phyloP scores from a whole-genome alignment of 2,888 invertebrate genomes.

The Melangyna quadrimaculata region DNA sequence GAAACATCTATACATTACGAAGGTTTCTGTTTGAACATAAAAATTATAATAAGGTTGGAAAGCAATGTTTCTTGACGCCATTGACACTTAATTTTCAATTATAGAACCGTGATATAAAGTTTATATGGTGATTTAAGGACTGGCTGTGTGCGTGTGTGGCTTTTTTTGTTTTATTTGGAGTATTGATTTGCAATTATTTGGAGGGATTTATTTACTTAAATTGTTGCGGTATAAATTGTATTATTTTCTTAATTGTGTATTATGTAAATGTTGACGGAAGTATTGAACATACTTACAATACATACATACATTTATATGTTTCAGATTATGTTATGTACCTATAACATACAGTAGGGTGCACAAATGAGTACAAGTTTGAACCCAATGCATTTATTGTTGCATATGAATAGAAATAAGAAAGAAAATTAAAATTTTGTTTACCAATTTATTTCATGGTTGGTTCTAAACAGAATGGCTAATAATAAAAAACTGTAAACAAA shows the following conservation, averaged over 20 bases:
- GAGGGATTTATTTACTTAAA: background rate
- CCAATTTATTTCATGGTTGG: no score
- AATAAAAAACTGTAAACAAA: no score
- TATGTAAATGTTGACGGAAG: background rate
- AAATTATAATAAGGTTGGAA: slow-evolving; percentile 44
- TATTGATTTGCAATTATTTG: slow-evolving; percentile 15
- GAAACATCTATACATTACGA: background rate
- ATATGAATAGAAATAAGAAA: no score
- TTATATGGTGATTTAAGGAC: slow-evolving; percentile 21
- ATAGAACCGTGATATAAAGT: slow-evolving; percentile 23
- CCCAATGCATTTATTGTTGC: no score
- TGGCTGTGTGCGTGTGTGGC: background rate
- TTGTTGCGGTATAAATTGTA: background rate
- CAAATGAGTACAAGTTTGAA: no score
- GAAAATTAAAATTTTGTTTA: no score
- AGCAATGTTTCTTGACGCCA: slow-evolving; percentile 19
- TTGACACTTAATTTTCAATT: slow-evolving; percentile 56
- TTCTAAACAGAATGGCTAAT: no score
- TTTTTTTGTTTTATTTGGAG: background rate
- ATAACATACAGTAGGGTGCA: no score
- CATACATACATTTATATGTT: background rate
- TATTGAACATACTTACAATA: no score
- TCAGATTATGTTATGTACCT: background rate
- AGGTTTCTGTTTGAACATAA: slow-evolving; percentile 47
- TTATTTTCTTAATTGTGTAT: background rate